These are phyloP conservation scores for Pitta sordida DNA, from an alignment of 2,113 vertebrate genomes.

Conservation along the genomic window DNA sequence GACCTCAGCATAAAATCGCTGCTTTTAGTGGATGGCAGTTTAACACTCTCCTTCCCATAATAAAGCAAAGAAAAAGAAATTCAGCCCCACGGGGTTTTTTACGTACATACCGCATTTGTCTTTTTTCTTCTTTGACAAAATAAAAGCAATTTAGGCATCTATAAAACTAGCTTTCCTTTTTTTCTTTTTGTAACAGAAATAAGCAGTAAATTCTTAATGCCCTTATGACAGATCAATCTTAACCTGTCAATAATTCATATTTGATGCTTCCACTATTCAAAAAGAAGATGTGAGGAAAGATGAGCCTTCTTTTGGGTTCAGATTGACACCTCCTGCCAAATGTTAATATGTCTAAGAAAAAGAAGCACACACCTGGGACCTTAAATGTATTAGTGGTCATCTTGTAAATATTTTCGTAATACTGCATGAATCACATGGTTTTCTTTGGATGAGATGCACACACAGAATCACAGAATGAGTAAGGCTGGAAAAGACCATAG, in stretches of 20 bases:
- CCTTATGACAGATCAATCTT: slow-evolving; percentile 11
- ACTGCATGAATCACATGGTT: not conserved
- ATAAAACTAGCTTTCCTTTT: not conserved
- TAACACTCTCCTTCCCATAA: slow-evolving; percentile 50
- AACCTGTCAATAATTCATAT: slow-evolving; percentile 28
- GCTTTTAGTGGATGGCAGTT: slow-evolving; percentile 36
- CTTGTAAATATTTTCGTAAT: not conserved
- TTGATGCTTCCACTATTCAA: not conserved
- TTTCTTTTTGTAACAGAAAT: not conserved
- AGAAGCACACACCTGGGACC: not conserved
- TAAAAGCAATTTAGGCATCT: not conserved
- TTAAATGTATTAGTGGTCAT: not conserved
- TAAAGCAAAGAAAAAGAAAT: not conserved
- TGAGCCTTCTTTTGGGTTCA: not conserved
- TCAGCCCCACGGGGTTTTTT: not conserved
- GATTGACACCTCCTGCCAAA: not conserved
- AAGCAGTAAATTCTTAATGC: slow-evolving; percentile 14
- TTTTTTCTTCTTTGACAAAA: not conserved
- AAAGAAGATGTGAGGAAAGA: not conserved
- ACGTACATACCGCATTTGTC: not conserved
- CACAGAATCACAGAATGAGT: too few species aligned
- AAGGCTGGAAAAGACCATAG: too few species aligned
- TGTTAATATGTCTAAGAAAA: not conserved
- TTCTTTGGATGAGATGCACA: not conserved
- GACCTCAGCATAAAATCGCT: slow-evolving; percentile 57